Base-by-base conservation (phyloP, 2,888 invertebrate genomes). In the Heliconius sara region DNA sequence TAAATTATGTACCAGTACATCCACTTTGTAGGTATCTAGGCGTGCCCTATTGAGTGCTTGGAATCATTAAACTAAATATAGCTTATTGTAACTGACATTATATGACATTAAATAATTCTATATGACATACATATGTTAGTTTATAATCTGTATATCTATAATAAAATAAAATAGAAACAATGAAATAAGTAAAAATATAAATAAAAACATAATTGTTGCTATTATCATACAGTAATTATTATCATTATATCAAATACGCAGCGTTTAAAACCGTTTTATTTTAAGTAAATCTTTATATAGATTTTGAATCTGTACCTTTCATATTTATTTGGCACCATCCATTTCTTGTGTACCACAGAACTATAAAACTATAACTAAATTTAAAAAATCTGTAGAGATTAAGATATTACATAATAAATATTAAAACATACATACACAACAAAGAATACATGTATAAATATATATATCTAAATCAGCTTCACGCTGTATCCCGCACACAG, bases 21-120 rank as follows among this genome's bases (percentile, higher is more conserved):
- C 34, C 57, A 73, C 57, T 25, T 57, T 60, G 73, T 60, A 60
- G 34, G 73, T 60, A 73, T n/a, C n/a, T n/a, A 34, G 73, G 73
- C 73, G 73, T 57, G 60, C n/a, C 60, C 22, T 34, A 73, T 27
- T n/a, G 60, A 60, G 60, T 34, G 60, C 39, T 57, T 60, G 16
- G 57, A 73, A 57, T 39, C 34, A 73, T 73, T 73, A 73, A n/a
- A 22, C n/a, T 73, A 73, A 73, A 60, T 60, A 60, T 73, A 73
- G 73, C 34, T 60, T 60, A 60, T n/a, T 60, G 13, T 16, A 22
- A 34, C 52, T 68, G 68, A 68, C 39, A 68, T 68, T n/a, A 68
- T n/a, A 68, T 43, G 52, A 52, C 52, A 52, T 52, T 52, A 52
- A 19, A 19, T 19, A 52, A 52, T 6, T 22, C 19, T 19, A 52